Evolutionary conservation across 1,140 invertebrate genomes (phyloP), one percentile per base, ranked within the genome.

Genomic region (Zophobas atratus): DNA sequence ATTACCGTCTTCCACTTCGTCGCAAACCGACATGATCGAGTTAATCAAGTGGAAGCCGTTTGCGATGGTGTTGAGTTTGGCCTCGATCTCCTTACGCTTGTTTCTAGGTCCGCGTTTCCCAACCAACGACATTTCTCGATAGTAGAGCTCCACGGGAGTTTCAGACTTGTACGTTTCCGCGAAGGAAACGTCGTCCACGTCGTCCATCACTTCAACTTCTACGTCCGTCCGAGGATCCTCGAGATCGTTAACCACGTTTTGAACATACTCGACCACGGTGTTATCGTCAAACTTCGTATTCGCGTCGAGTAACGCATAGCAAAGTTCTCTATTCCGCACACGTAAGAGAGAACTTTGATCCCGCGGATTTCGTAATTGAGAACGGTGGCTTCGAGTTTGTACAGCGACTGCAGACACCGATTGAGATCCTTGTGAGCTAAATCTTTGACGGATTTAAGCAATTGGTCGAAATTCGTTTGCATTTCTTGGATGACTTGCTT

Each of bases 361-460:
- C 80, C 81, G 6, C 78, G 70, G 2, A 84, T 75, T 78, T 79
- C 72, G 55, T 81, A 79, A 67, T 80, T 82, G 2, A 84, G 43
- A 6, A 84, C 36, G 3, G 77, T 48, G 6, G 75, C 71, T 70
- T 84, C 81, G 32, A 84, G 39, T 71, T 80, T 70, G 35, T 81
- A 78, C 36, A 84, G 77, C 6, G 79, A 56, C 43, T 63, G 70
- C 1, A 70, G 35, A 33, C 77, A 78, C 48, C 79, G 74, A 33
- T 63, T 35, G 3, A 81, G 36, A 67, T 83, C 72, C n/a, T 76
- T 77, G 1, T 77, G 63, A 0, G 82, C 78, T 43, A 78, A 33
- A 3, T 81, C 75, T 57, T 73, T 78, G 2, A 83, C 78, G 0
- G 74, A 79, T 20, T 36, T 51, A 0, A 82, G 76, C 57, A 82